Conservation (phyloP, 92 coral and sea anemone species). For the Porites cylindrica region DNA sequence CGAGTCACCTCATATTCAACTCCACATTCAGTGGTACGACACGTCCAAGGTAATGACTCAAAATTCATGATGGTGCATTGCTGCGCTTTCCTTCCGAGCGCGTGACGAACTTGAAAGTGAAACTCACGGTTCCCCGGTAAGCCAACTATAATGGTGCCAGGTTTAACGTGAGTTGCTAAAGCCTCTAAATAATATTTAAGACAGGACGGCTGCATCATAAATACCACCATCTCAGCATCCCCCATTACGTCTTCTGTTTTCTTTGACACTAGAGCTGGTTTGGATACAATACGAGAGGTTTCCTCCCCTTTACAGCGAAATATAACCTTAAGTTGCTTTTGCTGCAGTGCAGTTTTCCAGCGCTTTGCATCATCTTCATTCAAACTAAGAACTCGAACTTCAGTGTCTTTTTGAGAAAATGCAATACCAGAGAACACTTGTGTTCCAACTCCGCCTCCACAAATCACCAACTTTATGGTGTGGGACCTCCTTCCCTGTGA, state of each 20-base stretch:
- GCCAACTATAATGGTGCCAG: conserved; percentile 67
- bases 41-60: conserved; percentile 79
- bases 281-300: conserved; percentile 16
- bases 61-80: conserved; percentile 61
- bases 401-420: conserved; percentile 53
- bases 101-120: conserved; percentile 54
- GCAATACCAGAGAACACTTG: conserved; percentile 69
- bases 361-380: conserved; percentile 70
- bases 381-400: conserved; percentile 63
- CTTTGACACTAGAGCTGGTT: conserved; percentile 54
- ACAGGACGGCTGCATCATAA: conserved; percentile 61
- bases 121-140: conserved; percentile 73
- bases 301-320: conserved; percentile 10
- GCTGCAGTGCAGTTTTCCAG: conserved; percentile 39
- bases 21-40: conserved; percentile 66
- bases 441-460: conserved; percentile 66
- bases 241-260: conserved; percentile 71
- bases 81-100: conserved; percentile 56
- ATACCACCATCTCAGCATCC: conserved; percentile 71
- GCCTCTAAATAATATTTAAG: conserved; percentile 64
- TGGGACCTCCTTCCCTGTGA: background rate
- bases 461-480: conserved; percentile 46
- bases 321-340: conserved; percentile 2
- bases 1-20: conserved; percentile 58
- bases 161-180: conserved; percentile 53